Conservation (phyloP, 2,797 vertebrate genomes). For the Hydrocynus forskahlii region DNA sequence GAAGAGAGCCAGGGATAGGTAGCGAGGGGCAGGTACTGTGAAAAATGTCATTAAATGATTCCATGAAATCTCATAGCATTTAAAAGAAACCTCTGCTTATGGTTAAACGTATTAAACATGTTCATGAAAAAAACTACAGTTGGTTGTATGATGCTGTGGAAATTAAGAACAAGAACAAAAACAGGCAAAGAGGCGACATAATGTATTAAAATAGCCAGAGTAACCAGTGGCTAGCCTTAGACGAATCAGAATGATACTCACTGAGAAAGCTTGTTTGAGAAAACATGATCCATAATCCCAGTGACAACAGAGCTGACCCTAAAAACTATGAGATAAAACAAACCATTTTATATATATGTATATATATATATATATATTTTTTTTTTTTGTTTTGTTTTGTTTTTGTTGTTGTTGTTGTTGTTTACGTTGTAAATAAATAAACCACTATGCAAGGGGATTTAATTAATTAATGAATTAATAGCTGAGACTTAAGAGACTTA, state of each 20-base stretch:
- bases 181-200: not conserved
- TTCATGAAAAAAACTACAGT: not conserved
- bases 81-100: not conserved
- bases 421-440: no score
- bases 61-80: not conserved
- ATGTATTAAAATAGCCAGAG: not conserved
- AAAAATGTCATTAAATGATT: not conserved
- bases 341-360: no score
- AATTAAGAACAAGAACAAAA: not conserved
- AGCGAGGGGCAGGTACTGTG: constrained; percentile 31
- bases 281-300: constrained; percentile 59
- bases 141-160: not conserved
- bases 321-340: constrained; percentile 46
- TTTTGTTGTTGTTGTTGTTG: no score
- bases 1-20: constrained; percentile 58
- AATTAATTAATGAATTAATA: not conserved
- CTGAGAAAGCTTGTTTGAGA: constrained; percentile 42
- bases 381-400: no score
- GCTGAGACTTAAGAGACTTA: constrained; percentile 53
- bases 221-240: not conserved
- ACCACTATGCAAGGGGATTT: no score
- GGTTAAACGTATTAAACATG: no score
- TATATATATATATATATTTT: no score
- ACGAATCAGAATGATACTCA: constrained; percentile 45
- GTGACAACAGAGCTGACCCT: constrained; percentile 50